Evolutionary conservation across 2,113 vertebrate species (phyloP).

Genomic region (Ranitomeya variabilis): DNA sequence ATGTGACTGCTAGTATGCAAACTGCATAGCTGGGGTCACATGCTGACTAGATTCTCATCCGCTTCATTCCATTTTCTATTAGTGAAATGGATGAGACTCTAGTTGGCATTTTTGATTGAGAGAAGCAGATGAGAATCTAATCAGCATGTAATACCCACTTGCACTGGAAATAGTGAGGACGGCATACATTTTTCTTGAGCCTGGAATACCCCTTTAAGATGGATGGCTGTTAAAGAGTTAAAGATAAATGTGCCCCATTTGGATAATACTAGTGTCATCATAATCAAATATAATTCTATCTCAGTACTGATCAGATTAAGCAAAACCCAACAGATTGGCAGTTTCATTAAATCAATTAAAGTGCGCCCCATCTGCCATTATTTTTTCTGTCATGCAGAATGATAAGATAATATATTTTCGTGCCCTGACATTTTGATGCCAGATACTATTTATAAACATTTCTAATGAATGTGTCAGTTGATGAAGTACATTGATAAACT

Average conservation of each 20-base stretch:
- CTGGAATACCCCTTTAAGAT: not conserved
- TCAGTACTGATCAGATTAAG: conserved; percentile 14
- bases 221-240: not conserved
- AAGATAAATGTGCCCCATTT: not conserved
- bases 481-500: not conserved
- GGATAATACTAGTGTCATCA: not conserved
- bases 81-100: too few relatives aligned
- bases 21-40: too few relatives aligned
- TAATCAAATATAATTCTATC: not conserved
- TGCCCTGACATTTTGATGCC: not conserved
- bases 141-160: too few relatives aligned
- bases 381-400: conserved; percentile 33
- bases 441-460: conserved; percentile 42
- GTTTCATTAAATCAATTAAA: conserved; percentile 46
- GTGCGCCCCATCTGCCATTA: conserved; percentile 31
- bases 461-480: conserved; percentile 4
- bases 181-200: too few relatives aligned
- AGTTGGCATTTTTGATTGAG: too few relatives aligned
- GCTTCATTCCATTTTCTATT: too few relatives aligned
- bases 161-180: too few relatives aligned
- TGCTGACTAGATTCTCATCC: too few relatives aligned
- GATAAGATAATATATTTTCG: conserved; percentile 25
- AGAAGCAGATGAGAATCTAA: too few relatives aligned
- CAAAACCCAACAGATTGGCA: conserved; percentile 30
- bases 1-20: too few relatives aligned